Evolutionary conservation across 2,113 vertebrate genomes (phyloP), one percentile per base, ranked within the genome.

Genomic region (Peucedramus taeniatus): DNA sequence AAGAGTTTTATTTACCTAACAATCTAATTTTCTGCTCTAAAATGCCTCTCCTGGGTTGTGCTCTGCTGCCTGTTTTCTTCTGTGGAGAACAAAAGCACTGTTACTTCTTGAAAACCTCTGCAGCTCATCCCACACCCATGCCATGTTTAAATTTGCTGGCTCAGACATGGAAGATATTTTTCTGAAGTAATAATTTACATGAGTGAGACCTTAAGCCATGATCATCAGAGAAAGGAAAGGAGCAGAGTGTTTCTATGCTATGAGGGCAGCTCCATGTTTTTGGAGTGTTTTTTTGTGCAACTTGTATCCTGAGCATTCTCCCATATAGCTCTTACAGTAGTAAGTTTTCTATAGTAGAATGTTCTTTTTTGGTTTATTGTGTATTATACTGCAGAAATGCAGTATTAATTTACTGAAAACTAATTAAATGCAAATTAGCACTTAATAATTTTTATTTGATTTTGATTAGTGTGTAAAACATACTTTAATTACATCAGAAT

Each of bases 401-500:
- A 70, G 28, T 81, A 92, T 79, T 85, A 64, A 88, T 92, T 87
- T 83, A 86, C 57, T 33, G 39, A 83, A 82, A 90, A 51, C 70
- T 13, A 83, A 90, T 88, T 77, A 80, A 69, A 87, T 61, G 30
- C 35, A 91, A 92, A 93, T 94, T 90, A 71, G 39, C 70, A 97
- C 9, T 49, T 90, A 57, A 91, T 84, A 71, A 7, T 88, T 74
- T 85, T 78, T 84, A 81, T 92, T 94, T 88, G 39, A 79, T 96
- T 92, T 91, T 95, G 81, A 86, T 86, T 85, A 93, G 60, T 3
- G 7, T 65, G 61, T 89, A 94, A 89, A 95, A 39, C 26, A 56
- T 33, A 70, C 47, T 83, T 91, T 80, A 96, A 91, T 95, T 94
- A 66, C 65, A 69, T 57, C 61, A 90, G 81, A 91, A 93, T 90